Conservation (phyloP, 2,888 invertebrate species). For the Andrena hattorfiana region DNA sequence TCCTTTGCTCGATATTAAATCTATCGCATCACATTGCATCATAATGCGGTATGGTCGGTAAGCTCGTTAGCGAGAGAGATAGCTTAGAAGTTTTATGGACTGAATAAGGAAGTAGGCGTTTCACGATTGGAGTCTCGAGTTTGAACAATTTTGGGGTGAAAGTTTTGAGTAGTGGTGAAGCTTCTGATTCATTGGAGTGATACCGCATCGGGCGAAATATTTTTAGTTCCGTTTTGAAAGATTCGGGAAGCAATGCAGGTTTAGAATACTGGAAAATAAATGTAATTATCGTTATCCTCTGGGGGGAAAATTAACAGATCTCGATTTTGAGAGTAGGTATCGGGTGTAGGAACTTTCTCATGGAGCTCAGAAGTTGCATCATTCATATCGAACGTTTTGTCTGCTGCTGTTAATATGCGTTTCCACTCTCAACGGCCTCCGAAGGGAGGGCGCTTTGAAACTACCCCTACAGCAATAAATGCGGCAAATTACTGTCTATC, state of each 20-base stretch:
- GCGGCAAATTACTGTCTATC: too few species aligned
- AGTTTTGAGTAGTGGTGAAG: too few species aligned
- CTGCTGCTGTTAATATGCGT: constrained; percentile 5
- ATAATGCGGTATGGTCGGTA: not conserved
- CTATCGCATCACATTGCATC: not conserved
- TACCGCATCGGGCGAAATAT: not conserved
- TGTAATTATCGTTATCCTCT: not conserved
- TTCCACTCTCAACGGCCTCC: not conserved
- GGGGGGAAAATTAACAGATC: not conserved
- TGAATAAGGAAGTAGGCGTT: not conserved
- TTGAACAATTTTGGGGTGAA: too few species aligned
- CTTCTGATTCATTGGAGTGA: not conserved
- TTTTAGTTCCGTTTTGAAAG: not conserved
- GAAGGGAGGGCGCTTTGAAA: not conserved
- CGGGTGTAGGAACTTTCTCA: constrained; percentile 5
- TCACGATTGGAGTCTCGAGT: too few species aligned
- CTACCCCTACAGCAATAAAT: too few species aligned
- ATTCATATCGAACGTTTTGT: constrained; percentile 35
- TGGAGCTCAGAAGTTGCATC: constrained; percentile 19
- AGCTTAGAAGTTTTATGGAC: not conserved
- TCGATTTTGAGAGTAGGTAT: not conserved
- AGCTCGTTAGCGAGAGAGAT: not conserved
- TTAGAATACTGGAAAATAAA: not conserved
- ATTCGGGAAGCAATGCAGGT: not conserved
- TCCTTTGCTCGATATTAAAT: not conserved